phyloP scores from a whole-genome alignment of 2,797 vertebrate species.

The Acipenser ruthenus region DNA sequence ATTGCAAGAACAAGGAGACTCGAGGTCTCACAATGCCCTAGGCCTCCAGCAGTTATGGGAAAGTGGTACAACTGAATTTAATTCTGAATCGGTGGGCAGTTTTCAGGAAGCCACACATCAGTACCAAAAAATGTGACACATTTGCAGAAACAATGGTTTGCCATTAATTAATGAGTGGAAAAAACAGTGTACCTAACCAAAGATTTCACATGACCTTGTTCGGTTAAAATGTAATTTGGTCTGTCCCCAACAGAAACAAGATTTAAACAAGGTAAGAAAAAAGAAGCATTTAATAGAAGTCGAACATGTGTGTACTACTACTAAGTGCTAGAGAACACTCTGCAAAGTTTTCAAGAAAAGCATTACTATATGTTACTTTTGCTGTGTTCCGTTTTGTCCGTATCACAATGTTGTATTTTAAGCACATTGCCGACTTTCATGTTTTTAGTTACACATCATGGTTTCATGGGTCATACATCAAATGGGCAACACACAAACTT shows the following conservation, averaged over 20 bases:
- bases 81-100: background rate
- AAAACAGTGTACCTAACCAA: background rate
- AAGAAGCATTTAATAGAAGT: too few species aligned
- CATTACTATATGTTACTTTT: too few species aligned
- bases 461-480: too few species aligned
- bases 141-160: background rate
- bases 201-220: background rate
- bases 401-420: too few species aligned
- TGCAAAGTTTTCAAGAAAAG: too few species aligned
- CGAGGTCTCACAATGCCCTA: background rate
- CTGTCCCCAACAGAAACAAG: background rate
- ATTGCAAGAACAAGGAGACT: background rate
- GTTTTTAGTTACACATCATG: too few species aligned
- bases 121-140: background rate
- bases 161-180: background rate
- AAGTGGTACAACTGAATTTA: slow-evolving; percentile 48
- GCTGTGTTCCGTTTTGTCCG: too few species aligned
- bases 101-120: slow-evolving; percentile 7
- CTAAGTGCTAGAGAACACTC: too few species aligned
- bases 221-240: background rate
- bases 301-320: too few species aligned
- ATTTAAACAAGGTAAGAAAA: too few species aligned
- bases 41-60: slow-evolving; percentile 26
- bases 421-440: too few species aligned
- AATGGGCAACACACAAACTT: too few species aligned